phyloP scores from a whole-genome alignment of 2,797 vertebrate species.

The Tiaroga cobitis region DNA sequence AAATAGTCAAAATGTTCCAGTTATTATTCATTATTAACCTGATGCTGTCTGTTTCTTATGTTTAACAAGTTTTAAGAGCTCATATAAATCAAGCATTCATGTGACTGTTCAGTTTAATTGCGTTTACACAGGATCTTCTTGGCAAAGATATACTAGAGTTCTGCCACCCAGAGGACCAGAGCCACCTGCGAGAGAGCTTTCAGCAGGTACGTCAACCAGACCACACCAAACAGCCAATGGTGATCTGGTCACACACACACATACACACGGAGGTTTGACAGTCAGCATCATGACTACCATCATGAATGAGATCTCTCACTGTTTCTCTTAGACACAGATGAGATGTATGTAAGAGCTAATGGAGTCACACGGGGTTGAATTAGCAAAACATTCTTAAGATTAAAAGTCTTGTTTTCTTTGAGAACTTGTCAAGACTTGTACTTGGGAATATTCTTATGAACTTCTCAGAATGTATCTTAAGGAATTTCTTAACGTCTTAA shows the following conservation, averaged over 20 bases:
- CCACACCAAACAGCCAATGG: not conserved
- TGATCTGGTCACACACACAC: not conserved
- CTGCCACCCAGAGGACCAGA: constrained; percentile 98
- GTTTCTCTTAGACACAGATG: not conserved
- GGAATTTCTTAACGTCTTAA: not conserved
- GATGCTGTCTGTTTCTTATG: not conserved
- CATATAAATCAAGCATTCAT: not conserved
- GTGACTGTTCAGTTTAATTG: not conserved
- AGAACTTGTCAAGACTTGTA: not conserved
- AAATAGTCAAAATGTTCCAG: not conserved
- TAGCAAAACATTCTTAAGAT: not conserved
- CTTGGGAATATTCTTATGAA: not conserved
- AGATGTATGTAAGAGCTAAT: not conserved
- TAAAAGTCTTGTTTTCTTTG: not conserved
- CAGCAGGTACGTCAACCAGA: constrained; percentile 85
- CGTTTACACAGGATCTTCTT: constrained; percentile 85
- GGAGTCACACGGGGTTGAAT: not conserved
- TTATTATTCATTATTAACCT: not conserved
- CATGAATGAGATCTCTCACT: not conserved
- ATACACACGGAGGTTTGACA: not conserved
- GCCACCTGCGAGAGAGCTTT: constrained; percentile 95
- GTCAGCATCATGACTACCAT: not conserved
- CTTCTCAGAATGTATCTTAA: not conserved
- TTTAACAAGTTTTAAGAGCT: not conserved
- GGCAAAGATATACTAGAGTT: constrained; percentile 98